These are phyloP conservation scores for Melitaea athalia DNA, from an alignment of 2,888 invertebrate species.

Conservation along the genomic window DNA sequence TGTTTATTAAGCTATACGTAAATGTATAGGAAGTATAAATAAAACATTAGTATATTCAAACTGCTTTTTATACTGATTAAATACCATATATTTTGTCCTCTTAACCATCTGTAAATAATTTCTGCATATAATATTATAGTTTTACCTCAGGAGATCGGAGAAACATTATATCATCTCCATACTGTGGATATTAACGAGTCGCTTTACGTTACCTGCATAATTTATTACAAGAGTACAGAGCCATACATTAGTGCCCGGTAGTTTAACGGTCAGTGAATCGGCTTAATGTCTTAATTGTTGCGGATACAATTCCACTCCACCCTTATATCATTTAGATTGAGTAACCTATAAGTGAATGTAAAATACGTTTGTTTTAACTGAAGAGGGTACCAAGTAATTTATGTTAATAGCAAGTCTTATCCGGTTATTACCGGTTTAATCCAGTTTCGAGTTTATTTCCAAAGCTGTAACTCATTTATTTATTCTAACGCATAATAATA, in stretches of 20 bases:
- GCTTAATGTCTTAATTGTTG: conserved; percentile 21
- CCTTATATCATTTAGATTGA: conserved; percentile 13
- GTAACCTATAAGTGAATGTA: neutral
- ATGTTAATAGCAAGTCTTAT: neutral
- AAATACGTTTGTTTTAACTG: neutral
- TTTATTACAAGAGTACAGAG: conserved; percentile 15
- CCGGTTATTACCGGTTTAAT: neutral
- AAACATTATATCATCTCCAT: conserved; percentile 16
- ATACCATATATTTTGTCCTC: too few relatives aligned
- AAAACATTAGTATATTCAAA: too few relatives aligned
- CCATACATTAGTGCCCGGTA: conserved; percentile 21
- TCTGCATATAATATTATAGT: neutral
- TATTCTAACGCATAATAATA: too few relatives aligned
- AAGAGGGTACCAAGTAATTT: neutral
- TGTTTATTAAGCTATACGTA: too few relatives aligned
- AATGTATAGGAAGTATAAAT: too few relatives aligned
- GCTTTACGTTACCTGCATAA: conserved; percentile 24
- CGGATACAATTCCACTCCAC: conserved; percentile 17
- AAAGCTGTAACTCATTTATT: too few relatives aligned
- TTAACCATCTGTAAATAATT: neutral
- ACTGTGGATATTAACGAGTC: conserved; percentile 19
- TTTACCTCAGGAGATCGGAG: neutral
- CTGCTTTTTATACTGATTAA: too few relatives aligned
- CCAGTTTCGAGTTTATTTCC: neutral
- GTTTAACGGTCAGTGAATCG: conserved; percentile 17